These are phyloP conservation scores for Phoenicopterus ruber DNA, from an alignment of 2,113 vertebrate species.

Conservation along the genomic window DNA sequence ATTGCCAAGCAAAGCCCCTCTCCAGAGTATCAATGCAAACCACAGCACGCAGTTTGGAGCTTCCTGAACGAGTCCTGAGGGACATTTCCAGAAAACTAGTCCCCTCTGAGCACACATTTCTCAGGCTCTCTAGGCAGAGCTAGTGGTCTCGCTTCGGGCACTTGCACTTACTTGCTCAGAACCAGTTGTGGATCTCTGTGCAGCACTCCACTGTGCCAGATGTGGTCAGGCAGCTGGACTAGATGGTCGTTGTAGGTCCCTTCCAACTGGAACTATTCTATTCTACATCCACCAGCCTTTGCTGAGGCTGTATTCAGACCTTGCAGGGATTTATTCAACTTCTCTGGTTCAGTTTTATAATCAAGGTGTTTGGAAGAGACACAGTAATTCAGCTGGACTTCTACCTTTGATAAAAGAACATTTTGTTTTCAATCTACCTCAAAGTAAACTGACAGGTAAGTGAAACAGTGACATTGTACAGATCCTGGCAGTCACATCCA, in stretches of 20 bases:
- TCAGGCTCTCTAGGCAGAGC: not conserved
- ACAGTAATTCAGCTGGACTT: not conserved
- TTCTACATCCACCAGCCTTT: not conserved
- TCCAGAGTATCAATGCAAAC: not conserved
- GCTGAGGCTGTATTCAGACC: not conserved
- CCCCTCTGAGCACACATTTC: not conserved
- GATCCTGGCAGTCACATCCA: not conserved
- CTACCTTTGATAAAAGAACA: not conserved
- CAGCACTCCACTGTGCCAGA: not conserved
- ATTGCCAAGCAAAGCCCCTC: not conserved
- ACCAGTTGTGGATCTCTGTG: not conserved
- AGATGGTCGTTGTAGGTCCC: not conserved
- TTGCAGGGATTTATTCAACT: not conserved
- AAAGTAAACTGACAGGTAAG: not conserved
- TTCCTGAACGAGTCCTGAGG: not conserved
- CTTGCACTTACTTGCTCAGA: not conserved
- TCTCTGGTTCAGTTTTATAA: not conserved
- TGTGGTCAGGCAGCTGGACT: not conserved
- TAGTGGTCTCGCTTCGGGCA: accelerated
- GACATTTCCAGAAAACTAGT: not conserved
- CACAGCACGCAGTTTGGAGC: not conserved
- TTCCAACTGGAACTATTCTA: not conserved
- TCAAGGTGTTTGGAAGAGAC: not conserved
- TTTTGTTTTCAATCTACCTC: not conserved
- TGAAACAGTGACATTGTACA: not conserved